Base-by-base conservation (phyloP, 1,140 invertebrate genomes). In the Sipha flava region DNA sequence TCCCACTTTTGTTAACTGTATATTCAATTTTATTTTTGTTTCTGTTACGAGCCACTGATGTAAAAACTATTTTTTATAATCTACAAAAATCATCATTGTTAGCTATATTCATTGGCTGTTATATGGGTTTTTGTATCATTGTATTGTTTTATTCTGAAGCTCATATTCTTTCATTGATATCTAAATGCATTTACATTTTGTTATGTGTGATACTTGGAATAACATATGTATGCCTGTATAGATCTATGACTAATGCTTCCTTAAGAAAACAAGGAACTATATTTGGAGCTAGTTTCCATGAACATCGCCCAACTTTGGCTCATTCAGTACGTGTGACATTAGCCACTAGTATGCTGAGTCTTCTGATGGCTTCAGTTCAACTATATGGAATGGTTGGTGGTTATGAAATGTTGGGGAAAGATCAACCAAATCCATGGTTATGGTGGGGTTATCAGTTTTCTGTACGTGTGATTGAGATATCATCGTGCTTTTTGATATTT, bases 381-480 rank as follows among this genome's bases (percentile, higher is more conserved):
- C 88, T 95, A 14, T 95, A 93, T 83, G 93, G 92, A 0, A 90
- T 95, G 80, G 91, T 94, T 83, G 91, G 91, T 12, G 90, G 93
- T 9, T 85, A 88, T 84, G 86, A 89, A 82, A 83, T 88, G 81
- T 86, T 89, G 62, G 82, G 84, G 81, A 66, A 84, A 81, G 82
- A 83, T 47, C 85, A 87, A 81, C 85, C 87, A 3, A 88, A 90
- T 82, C 88, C 89, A 1, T 97, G 95, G 95, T 87, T 95, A 7
- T 93, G 94, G 88, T 96, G 94, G 93, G 91, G 92, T 14, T 95
- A 94, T 86, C 93, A 95, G 82, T 92, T 95, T 82, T 92, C 91
- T 2, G 88, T 95, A 37, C 88, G 95, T 23, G 86, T 95, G 0
- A 89, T 95, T 43, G 95, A 97, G 84, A 89, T 95, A 29, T 90